Conservation (phyloP, 1,140 invertebrate genomes). For the Parasteatoda tepidariorum region DNA sequence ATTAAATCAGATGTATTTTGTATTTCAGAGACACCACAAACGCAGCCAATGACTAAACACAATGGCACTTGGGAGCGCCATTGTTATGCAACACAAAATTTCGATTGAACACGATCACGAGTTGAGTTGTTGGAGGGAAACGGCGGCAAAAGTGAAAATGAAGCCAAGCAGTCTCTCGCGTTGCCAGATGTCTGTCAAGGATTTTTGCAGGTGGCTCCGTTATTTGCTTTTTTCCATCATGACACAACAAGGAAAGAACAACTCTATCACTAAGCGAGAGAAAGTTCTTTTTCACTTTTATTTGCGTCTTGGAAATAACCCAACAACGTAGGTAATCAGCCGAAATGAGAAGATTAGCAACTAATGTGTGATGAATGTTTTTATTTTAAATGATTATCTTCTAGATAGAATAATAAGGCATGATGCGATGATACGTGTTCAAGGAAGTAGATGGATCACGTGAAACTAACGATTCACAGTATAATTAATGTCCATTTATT, state of each 20-base stretch:
- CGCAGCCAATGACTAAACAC: too few relatives aligned
- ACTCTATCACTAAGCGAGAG: not conserved
- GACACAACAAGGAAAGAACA: slow-evolving; percentile 10
- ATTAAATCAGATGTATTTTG: too few relatives aligned
- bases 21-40: too few relatives aligned
- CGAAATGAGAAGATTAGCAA: not conserved
- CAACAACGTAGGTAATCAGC: slow-evolving; percentile 44
- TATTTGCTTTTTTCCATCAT: slow-evolving; percentile 22
- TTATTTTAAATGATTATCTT: not conserved
- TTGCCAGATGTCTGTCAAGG: slow-evolving; percentile 51
- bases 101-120: too few relatives aligned
- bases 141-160: not conserved
- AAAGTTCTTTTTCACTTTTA: slow-evolving; percentile 27
- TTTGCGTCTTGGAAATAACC: slow-evolving; percentile 37
- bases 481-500: not conserved
- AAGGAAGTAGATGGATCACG: not conserved
- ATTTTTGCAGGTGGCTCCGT: slow-evolving; percentile 40
- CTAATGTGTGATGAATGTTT: not conserved
- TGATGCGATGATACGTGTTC: not conserved
- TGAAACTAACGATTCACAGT: not conserved
- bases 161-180: slow-evolving; percentile 33
- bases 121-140: too few relatives aligned
- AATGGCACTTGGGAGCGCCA: too few relatives aligned
- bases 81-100: too few relatives aligned
- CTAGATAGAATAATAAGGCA: not conserved